Base-by-base conservation (phyloP, 1,140 invertebrate genomes). In the Ridgeia piscesae region DNA sequence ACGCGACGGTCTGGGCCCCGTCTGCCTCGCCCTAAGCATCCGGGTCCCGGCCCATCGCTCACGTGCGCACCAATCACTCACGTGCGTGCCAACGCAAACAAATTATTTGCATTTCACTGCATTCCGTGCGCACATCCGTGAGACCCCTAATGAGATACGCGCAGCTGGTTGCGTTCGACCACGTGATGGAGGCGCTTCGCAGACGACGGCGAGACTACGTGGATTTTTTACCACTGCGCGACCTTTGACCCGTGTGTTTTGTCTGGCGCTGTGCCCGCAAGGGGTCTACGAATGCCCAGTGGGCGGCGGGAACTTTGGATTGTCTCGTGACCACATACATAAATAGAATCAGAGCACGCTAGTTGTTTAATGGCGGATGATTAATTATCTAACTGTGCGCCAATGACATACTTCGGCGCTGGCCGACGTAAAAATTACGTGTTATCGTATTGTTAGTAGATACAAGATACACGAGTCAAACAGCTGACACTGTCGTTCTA, bases 91-190 rank as follows among this genome's bases (percentile, higher is more conserved):
- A 77, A 77, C 58, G 58, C 58, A 77, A 21, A 77, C 58, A 77
- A 77, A 77, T 77, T 77, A 77, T 77, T 77, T 77, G 58, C 58
- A 77, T 77, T 77, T 77, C 58, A 77, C 58, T 77, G 58, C 58
- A 77, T 77, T 77, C 58, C n/a, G n/a, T 31, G 58, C 58, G 27
- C 58, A 77, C 58, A 77, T 77, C 58, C 58, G 58, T 21, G 4
- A 77, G 0, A 77, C 58, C 58, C 58, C 58, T 77, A 77, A 77
- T 21, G 58, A 77, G 58, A 77, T 31, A 17, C 27, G 11, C 58
- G 17, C 58, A 77, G 58, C 58, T 77, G 58, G 58, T 21, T 77
- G 17, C 58, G 17, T 21, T 21, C 58, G 58, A 77, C 27, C 58
- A 77, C 58, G 58, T 77, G 58, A 77, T 21, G 58, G 11, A 31